Base-by-base conservation (phyloP, 2,888 invertebrate species). In the Drosophila flavopinicola region DNA sequence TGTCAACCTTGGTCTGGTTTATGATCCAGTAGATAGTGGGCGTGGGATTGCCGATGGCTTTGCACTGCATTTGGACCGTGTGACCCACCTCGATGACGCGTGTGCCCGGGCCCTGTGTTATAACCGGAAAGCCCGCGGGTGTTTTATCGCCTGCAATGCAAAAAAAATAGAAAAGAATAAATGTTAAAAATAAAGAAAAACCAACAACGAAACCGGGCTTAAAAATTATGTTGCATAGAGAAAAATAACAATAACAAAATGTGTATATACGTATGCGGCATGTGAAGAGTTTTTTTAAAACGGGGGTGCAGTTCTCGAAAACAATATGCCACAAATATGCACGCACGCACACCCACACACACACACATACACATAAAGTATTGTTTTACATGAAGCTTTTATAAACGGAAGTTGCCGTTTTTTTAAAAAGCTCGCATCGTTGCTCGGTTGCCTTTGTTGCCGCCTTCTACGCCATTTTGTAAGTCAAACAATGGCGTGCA, bases 61-160 rank as follows among this genome's bases (percentile, higher is more conserved):
- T 94, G 92, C 99, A 99, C 37, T 95, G 94, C 86, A 99, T 94
- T 20, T 96, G 94, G 10, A 98, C 96, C 38, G 95, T 96, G 91
- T 97, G 96, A 13, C 98, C 98, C 75, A 97, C 97, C 92, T 99
- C 99, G 48, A 99, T 98, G 51, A 98, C 98, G 92, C 98, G 97
- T 58, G 97, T 95, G 66, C 94, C 94, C 0, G 99, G 98, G 35
- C 96, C 95, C 84, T 96, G 95, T 30, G 95, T 94, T 89, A 97
- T 96, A 90, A 94, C 93, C 41, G 99, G 99, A 92, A 99, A 99
- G 27, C 99, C 99, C 41, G 93, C 93, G 1, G 99, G 99, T 68
- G 97, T 93, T 91, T 96, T 96, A 88, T 96, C 96, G 79, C 94
- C 98, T 91, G 84, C 39, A 90, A 90, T 56, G 48, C 45, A 70